Evolutionary conservation across 1,140 invertebrate species (phyloP).

Genomic region (Drosophila lowei): DNA sequence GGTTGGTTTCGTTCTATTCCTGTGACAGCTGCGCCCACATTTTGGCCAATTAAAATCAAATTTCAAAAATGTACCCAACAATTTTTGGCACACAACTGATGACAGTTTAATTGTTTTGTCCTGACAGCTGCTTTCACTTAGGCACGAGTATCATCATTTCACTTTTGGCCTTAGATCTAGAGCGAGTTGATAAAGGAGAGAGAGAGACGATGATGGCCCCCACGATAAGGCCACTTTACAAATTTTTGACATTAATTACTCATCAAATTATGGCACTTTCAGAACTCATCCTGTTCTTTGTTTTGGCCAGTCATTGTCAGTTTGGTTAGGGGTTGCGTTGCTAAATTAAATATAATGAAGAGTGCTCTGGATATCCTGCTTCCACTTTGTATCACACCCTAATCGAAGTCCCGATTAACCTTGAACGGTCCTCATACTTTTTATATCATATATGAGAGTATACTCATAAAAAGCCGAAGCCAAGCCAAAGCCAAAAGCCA

Average conservation of each 20-base stretch:
- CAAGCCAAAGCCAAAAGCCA: not conserved
- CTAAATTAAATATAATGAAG: slow-evolving; percentile 1
- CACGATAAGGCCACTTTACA: slow-evolving; percentile 46
- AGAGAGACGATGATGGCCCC: slow-evolving; percentile 11
- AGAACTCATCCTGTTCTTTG: slow-evolving; percentile 24
- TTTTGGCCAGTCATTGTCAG: slow-evolving; percentile 50
- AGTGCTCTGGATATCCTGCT: not conserved
- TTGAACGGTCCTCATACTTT: slow-evolving; percentile 35
- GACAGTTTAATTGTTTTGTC: slow-evolving; percentile 70
- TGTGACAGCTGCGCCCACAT: slow-evolving; percentile 65
- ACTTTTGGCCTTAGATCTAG: slow-evolving; percentile 16
- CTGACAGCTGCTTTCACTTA: slow-evolving; percentile 73
- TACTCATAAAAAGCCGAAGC: too few relatives aligned
- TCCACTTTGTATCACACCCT: too few relatives aligned
- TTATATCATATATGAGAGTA: too few relatives aligned
- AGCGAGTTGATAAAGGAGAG: slow-evolving; percentile 45
- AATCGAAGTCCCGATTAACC: slow-evolving; percentile 34
- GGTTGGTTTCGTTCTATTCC: slow-evolving; percentile 5
- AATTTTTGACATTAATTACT: slow-evolving; percentile 69
- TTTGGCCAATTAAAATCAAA: slow-evolving; percentile 79
- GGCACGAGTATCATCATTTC: slow-evolving; percentile 59
- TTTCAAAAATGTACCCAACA: slow-evolving; percentile 59
- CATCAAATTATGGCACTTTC: slow-evolving; percentile 55
- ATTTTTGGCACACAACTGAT: slow-evolving; percentile 57
- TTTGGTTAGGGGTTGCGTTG: not conserved